A percentile compares a stretch with the other conserved stretches of the same genome.
These are phyloP conservation scores for Sturnira hondurensis DNA, from an alignment of 2,113 vertebrate genomes.

Conservation along the genomic window DNA sequence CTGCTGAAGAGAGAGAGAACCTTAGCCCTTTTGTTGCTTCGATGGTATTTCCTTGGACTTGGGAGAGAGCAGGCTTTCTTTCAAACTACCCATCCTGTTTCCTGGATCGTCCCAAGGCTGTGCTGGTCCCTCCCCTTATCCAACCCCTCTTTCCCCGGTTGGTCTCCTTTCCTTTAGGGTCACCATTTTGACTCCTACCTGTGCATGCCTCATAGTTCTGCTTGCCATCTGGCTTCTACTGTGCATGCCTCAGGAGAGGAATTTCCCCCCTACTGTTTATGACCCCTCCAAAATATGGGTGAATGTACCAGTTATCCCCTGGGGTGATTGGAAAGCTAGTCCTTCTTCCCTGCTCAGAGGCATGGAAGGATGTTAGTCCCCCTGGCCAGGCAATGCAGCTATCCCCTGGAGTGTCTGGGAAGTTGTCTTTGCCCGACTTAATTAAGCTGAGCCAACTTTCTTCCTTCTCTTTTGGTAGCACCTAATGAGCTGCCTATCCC, in stretches of 20 bases:
- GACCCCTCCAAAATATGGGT: not conserved
- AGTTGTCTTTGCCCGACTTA: not conserved
- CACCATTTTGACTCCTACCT: not conserved
- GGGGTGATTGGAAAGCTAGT: not conserved
- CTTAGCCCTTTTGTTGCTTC: not conserved
- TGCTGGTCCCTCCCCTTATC: not conserved
- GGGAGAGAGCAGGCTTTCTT: not conserved
- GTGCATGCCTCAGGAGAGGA: not conserved
- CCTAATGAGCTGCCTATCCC: not conserved
- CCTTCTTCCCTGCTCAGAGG: not conserved
- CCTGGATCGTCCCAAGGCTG: not conserved
- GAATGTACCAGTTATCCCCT: not conserved
- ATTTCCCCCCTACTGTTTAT: not conserved
- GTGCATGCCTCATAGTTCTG: not conserved
- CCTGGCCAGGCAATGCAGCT: too few relatives aligned
- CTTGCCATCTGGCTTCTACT: too few relatives aligned
- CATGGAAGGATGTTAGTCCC: too few relatives aligned
- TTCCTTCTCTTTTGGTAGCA: not conserved
- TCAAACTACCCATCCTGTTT: not conserved
- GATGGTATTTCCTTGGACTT: not conserved
- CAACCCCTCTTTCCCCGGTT: not conserved
- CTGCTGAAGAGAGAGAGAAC: not conserved
- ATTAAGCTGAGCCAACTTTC: not conserved
- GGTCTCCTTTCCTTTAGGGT: not conserved
- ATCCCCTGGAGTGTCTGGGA: not conserved